phyloP scores from a whole-genome alignment of 2,888 invertebrate species.

The Opisthograptis luteolata region DNA sequence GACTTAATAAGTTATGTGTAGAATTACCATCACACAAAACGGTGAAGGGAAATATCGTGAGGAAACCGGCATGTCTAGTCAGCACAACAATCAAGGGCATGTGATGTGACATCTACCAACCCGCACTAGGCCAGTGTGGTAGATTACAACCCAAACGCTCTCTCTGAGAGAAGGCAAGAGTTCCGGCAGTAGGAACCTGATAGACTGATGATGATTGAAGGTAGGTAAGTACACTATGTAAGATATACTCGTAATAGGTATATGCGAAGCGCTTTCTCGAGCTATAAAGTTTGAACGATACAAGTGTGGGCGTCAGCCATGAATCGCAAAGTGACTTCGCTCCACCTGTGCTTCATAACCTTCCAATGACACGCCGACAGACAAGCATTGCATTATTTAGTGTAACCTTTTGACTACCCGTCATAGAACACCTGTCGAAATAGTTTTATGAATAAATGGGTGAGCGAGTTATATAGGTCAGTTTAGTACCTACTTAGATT shows the following conservation, averaged over 20 bases:
- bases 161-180: too few relatives aligned
- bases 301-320: conserved; percentile 8
- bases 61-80: too few relatives aligned
- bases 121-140: too few relatives aligned
- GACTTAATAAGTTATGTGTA: too few relatives aligned
- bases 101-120: too few relatives aligned
- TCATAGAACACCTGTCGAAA: conserved; percentile 16
- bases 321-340: conserved; percentile 26
- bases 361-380: conserved; percentile 27
- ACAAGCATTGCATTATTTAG: conserved; percentile 37
- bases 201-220: too few relatives aligned
- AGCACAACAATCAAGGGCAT: too few relatives aligned
- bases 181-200: too few relatives aligned
- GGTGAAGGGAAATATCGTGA: too few relatives aligned
- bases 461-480: conserved; percentile 4
- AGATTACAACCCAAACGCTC: too few relatives aligned
- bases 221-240: not conserved
- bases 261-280: not conserved
- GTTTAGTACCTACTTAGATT: not conserved
- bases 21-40: too few relatives aligned
- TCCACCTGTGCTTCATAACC: conserved; percentile 39
- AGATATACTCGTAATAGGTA: not conserved
- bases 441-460: conserved; percentile 16
- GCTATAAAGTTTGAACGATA: not conserved
- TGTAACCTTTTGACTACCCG: conserved; percentile 34